Base-by-base conservation (phyloP, 2,888 invertebrate species). In the Drosophila paranaensis region DNA sequence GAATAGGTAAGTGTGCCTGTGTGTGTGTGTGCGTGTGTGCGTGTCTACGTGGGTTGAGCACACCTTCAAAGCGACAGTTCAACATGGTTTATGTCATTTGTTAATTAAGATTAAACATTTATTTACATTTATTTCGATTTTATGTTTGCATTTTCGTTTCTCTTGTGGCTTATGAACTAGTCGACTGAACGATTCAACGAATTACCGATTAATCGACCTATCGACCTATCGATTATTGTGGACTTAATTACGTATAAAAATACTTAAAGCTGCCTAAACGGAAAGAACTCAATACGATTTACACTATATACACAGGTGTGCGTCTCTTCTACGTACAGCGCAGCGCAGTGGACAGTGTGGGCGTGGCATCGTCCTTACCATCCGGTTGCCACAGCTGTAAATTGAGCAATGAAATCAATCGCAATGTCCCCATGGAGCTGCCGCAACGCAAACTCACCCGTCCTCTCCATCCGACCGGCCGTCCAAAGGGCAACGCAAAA, bases 211-310 rank as follows among this genome's bases (percentile, higher is more conserved):
- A 9, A 27, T 30, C 54, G 27, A 40, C 40, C 16, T 62, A 27
- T 30, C 54, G 27, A 40, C 40, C 16, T 62, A 45, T 82, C 74
- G 64, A 79, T 70, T 62, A 58, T 61, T 48, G 16, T 20, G 30
- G 46, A 77, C 85, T 77, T 88, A 85, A 80, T 82, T 89, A 86
- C 75, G 83, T 88, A 88, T 88, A 90, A 88, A 88, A 88, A 88
- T 90, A 88, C 89, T 88, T 88, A 88, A 83, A 86, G 87, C 79
- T 84, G 79, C 60, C 66, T 62, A 77, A 76, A 78, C 68, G 69
- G 69, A 77, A 53, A 53, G 70, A 78, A 64, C 65, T 20, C 14
- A 55, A 56, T 60, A 42, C 64, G 66, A 84, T 85, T 89, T 85
- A 85, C 84, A 85, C 33, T 56, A 56, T 85, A 89, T 89, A 74